These are phyloP conservation scores for Sebastes trivittatus DNA, from an alignment of 2,797 vertebrate genomes.

Conservation along the genomic window DNA sequence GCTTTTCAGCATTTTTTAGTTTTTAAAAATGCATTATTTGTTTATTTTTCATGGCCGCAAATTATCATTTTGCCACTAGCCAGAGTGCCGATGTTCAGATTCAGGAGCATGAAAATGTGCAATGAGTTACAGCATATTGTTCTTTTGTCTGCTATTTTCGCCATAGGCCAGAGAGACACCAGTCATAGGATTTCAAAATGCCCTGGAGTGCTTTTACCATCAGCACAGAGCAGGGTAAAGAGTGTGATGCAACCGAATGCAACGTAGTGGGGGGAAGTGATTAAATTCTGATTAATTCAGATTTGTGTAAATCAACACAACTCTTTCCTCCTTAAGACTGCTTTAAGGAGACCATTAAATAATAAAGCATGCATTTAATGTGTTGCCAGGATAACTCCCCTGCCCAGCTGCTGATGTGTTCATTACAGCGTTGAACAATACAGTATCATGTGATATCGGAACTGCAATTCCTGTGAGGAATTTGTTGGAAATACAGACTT, in stretches of 20 bases:
- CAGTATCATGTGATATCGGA: not conserved
- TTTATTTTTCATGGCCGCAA: not conserved
- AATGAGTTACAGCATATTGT: slow-evolving; percentile 41
- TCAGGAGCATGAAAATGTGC: slow-evolving; percentile 33
- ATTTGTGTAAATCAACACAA: slow-evolving; percentile 74
- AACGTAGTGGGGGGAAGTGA: slow-evolving; percentile 59
- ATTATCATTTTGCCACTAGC: slow-evolving; percentile 10
- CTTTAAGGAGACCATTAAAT: slow-evolving; percentile 71
- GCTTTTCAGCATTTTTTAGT: not conserved
- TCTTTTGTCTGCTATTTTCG: slow-evolving; percentile 42
- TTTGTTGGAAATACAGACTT: not conserved
- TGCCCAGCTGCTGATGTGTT: slow-evolving; percentile 46
- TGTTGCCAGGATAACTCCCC: slow-evolving; percentile 57
- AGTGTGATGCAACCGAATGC: slow-evolving; percentile 74
- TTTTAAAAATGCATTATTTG: not conserved
- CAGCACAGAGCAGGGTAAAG: slow-evolving; percentile 6
- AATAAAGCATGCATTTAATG: slow-evolving; percentile 62
- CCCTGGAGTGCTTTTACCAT: slow-evolving; percentile 46
- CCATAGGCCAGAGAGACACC: slow-evolving; percentile 51
- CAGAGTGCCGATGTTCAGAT: slow-evolving; percentile 30
- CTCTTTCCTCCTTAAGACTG: slow-evolving; percentile 52
- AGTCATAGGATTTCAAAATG: slow-evolving; percentile 49
- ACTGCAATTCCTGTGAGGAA: not conserved
- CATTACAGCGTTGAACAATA: slow-evolving; percentile 19
- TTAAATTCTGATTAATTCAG: slow-evolving; percentile 74